Percentiles rank a stretch among this genome's conserved stretches.
These are phyloP conservation scores for Petrocephalus microphthalmus DNA, from an alignment of 2,113 vertebrate species.

Conservation along the genomic window DNA sequence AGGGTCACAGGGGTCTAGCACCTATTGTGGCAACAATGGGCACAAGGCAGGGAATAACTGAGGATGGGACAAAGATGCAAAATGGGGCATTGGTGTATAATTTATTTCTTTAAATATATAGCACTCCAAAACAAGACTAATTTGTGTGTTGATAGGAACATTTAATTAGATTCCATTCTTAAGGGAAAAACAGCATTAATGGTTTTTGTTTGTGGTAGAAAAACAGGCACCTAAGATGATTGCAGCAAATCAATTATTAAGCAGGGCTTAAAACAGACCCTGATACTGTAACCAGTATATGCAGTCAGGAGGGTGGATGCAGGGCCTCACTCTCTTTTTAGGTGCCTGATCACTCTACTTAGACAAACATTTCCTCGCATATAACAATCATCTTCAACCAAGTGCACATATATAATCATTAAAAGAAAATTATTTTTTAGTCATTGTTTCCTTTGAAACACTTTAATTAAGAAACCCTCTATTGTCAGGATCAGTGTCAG, in stretches of 20 bases:
- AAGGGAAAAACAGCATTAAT: background rate
- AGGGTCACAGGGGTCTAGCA: background rate
- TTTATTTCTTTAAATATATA: background rate
- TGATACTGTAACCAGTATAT: background rate
- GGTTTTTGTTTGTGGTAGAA: background rate
- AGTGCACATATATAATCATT: background rate
- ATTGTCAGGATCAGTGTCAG: too few relatives aligned
- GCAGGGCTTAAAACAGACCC: background rate
- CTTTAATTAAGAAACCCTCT: background rate
- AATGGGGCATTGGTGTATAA: background rate
- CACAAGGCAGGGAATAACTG: background rate
- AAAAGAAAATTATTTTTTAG: background rate
- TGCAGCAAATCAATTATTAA: background rate
- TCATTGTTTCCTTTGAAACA: background rate
- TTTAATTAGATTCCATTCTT: background rate
- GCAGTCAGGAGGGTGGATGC: background rate
- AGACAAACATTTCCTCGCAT: background rate
- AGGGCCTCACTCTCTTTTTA: background rate
- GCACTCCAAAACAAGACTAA: background rate
- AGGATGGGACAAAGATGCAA: background rate
- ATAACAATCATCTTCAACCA: background rate
- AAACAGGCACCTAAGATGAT: background rate
- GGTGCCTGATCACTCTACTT: background rate
- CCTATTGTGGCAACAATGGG: background rate
- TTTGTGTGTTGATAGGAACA: background rate